These are phyloP conservation scores for Iselma pallidipennis DNA, from an alignment of 2,888 invertebrate genomes.

Conservation along the genomic window DNA sequence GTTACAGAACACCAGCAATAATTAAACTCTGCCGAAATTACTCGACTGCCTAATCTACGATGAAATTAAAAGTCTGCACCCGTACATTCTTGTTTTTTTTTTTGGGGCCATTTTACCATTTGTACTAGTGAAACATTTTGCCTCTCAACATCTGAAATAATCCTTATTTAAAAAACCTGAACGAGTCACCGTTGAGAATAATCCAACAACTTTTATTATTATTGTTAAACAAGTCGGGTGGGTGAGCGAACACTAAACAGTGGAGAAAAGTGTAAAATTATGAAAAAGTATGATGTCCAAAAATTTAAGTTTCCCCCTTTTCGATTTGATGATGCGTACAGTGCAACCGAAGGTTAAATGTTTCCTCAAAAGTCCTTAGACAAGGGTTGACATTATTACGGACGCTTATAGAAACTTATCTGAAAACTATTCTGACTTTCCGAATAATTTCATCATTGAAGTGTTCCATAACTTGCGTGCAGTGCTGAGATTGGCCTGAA, in stretches of 20 bases:
- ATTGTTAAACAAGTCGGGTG: not conserved
- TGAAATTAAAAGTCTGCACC: constrained; percentile 28
- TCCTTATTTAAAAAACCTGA: not conserved
- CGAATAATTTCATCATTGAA: constrained; percentile 52
- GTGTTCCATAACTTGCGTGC: constrained; percentile 48
- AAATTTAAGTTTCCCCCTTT: too few relatives aligned
- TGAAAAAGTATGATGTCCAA: constrained; percentile 8
- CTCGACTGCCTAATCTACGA: constrained; percentile 25
- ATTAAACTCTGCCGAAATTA: constrained; percentile 30
- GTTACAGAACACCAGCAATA: constrained; percentile 20
- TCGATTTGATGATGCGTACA: too few relatives aligned
- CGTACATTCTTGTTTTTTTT: constrained; percentile 8
- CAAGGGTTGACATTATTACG: not conserved
- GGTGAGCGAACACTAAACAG: too few relatives aligned
- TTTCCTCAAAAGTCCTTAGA: not conserved
- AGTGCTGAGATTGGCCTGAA: constrained; percentile 41
- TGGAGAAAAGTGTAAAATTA: not conserved
- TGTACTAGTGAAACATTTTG: not conserved
- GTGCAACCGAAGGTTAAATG: not conserved
- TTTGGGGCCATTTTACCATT: not conserved
- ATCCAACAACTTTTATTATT: not conserved
- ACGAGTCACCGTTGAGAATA: not conserved
- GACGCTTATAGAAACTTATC: constrained; percentile 32
- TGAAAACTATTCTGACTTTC: constrained; percentile 45
- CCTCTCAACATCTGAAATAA: not conserved